phyloP scores from a whole-genome alignment of 2,113 vertebrate species.

The Malaclemys terrapin region DNA sequence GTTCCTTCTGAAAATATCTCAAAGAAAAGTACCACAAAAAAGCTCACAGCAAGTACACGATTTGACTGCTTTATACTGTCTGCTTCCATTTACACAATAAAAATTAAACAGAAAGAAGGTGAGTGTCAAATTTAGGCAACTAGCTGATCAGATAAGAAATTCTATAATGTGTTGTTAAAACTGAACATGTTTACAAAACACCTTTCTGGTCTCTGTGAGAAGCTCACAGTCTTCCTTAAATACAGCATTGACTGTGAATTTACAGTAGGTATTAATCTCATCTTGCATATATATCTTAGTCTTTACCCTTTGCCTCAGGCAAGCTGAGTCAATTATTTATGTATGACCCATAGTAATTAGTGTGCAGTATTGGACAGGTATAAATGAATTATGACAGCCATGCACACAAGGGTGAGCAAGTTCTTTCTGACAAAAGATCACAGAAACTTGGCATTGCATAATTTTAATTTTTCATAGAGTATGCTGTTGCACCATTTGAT shows the following conservation, averaged over 20 bases:
- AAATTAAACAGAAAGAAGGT: neutral
- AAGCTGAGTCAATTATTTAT: slow-evolving; percentile 71
- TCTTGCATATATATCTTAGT: slow-evolving; percentile 41
- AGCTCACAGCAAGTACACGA: neutral
- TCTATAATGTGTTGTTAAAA: neutral
- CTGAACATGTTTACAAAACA: neutral
- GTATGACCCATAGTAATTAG: slow-evolving; percentile 73
- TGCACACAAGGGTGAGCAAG: slow-evolving; percentile 64
- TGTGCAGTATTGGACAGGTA: slow-evolving; percentile 63
- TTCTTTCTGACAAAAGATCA: slow-evolving; percentile 63
- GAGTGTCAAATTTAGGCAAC: neutral
- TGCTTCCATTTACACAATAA: neutral
- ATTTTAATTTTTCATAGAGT: slow-evolving; percentile 8
- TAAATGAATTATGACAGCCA: slow-evolving; percentile 77
- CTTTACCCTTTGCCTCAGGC: slow-evolving; percentile 73
- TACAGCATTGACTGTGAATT: accelerated
- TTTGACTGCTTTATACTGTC: neutral
- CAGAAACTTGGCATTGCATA: slow-evolving; percentile 66
- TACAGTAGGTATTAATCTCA: slow-evolving; percentile 10
- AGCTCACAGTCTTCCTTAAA: neutral
- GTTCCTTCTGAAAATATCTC: neutral
- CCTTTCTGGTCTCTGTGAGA: neutral
- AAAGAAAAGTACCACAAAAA: neutral
- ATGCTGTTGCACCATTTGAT: slow-evolving; percentile 1
- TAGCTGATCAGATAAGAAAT: neutral